These are phyloP conservation scores for Galaxias olidus DNA, from an alignment of 2,797 vertebrate genomes.

Conservation along the genomic window DNA sequence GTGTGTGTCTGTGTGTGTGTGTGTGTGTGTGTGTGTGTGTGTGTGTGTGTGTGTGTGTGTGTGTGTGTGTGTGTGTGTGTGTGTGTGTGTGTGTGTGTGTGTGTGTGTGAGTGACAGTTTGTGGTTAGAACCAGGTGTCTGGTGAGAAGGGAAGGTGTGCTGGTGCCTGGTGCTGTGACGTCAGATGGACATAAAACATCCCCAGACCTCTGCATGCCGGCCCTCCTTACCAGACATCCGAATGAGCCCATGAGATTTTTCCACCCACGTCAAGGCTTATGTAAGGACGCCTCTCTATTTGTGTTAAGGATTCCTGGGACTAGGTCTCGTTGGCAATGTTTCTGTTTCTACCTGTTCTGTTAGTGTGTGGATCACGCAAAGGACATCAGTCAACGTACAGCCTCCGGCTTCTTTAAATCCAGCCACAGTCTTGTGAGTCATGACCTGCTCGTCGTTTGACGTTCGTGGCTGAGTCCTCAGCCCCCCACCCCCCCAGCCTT, in stretches of 20 bases:
- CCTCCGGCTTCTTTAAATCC: conserved; percentile 6
- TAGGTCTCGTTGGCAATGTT: conserved; percentile 15
- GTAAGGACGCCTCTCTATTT: conserved; percentile 21
- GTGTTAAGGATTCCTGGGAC: not conserved
- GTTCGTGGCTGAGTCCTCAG: conserved; percentile 13
- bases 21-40: no score
- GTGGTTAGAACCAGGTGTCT: conserved; percentile 17
- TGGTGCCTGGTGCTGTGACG: conserved; percentile 30
- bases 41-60: no score
- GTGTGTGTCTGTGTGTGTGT: no score
- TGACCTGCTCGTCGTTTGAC: conserved; percentile 21
- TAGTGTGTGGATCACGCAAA: conserved; percentile 6
- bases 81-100: not conserved
- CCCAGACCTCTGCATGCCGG: conserved; percentile 41
- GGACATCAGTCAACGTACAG: not conserved
- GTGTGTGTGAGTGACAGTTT: no score
- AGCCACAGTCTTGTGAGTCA: conserved; percentile 5
- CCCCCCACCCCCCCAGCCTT: no score
- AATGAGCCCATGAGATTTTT: conserved; percentile 52
- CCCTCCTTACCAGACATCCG: conserved; percentile 36
- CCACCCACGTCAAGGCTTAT: conserved; percentile 54
- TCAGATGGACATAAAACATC: conserved; percentile 19
- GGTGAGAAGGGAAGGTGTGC: conserved; percentile 13
- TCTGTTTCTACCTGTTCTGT: conserved; percentile 25
- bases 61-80: no score